phyloP scores from a whole-genome alignment of 1,140 invertebrate species.

The Halictus rubicundus region DNA sequence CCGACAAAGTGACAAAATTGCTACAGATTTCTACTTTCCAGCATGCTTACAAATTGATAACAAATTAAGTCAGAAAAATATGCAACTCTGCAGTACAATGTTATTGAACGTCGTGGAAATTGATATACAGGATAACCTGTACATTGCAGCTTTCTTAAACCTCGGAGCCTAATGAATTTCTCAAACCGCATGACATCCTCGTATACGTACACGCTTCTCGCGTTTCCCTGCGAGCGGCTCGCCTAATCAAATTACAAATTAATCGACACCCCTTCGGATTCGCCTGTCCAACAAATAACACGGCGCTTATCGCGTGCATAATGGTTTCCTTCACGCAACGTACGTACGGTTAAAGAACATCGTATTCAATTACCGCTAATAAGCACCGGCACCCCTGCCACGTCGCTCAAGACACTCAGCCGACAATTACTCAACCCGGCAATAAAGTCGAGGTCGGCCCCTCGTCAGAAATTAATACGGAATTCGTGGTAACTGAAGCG shows the following conservation, averaged over 20 bases:
- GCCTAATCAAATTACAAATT: conserved; percentile 7
- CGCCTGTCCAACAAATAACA: not conserved
- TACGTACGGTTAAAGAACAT: conserved; percentile 12
- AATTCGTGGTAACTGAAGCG: conserved; percentile 20
- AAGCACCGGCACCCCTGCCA: not conserved
- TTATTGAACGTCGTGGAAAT: too few species aligned
- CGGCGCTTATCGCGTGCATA: not conserved
- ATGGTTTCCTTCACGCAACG: conserved; percentile 9
- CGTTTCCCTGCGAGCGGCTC: not conserved
- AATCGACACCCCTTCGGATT: conserved; percentile 3
- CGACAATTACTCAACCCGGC: conserved; percentile 32
- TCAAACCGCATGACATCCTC: too few species aligned
- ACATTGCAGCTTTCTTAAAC: too few species aligned
- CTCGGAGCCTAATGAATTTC: too few species aligned
- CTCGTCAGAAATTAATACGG: conserved; percentile 27
- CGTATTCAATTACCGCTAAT: conserved; percentile 29
- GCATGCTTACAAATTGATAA: too few species aligned
- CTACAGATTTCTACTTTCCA: too few species aligned
- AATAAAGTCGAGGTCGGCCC: conserved; percentile 24
- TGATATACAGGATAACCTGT: too few species aligned
- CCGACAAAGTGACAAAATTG: too few species aligned
- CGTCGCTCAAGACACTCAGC: conserved; percentile 20
- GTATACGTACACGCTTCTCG: too few species aligned
- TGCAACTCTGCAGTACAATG: too few species aligned
- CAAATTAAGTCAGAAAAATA: too few species aligned